phyloP scores from a whole-genome alignment of 1,140 invertebrate genomes.

The Drosophila nigrodunni region DNA sequence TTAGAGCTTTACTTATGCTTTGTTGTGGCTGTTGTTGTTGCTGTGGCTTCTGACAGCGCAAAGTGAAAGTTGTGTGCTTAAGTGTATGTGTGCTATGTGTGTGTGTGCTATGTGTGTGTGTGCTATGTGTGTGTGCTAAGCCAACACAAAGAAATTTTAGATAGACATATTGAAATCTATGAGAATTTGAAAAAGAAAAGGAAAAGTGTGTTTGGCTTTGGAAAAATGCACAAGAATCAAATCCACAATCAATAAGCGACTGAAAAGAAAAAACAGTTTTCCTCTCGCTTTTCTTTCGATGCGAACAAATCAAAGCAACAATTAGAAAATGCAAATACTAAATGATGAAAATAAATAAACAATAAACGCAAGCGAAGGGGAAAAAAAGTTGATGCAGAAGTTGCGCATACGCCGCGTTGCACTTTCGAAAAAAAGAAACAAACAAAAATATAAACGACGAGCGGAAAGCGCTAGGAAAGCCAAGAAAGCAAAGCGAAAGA shows the following conservation, averaged over 20 bases:
- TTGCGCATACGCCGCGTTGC: conserved; percentile 63
- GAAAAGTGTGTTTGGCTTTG: background rate
- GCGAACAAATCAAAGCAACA: conserved; percentile 55
- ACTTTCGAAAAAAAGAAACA: conserved; percentile 61
- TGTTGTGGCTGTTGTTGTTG: conserved; percentile 42
- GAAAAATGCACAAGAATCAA: conserved; percentile 58
- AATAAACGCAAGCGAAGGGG: conserved; percentile 6
- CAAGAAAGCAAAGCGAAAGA: background rate
- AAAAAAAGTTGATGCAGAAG: conserved; percentile 28
- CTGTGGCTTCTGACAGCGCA: conserved; percentile 73
- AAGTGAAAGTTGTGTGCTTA: conserved; percentile 72
- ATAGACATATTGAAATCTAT: conserved; percentile 14
- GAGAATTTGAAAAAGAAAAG: conserved; percentile 10
- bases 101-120: conserved; percentile 19
- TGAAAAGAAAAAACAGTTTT: conserved; percentile 45
- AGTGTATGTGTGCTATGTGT: conserved; percentile 17
- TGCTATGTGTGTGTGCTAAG: conserved; percentile 28
- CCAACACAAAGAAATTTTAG: conserved; percentile 47
- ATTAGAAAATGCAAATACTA: conserved; percentile 65
- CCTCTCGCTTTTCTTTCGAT: conserved; percentile 15
- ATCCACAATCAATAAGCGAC: background rate
- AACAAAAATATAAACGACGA: background rate
- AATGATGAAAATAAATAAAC: background rate
- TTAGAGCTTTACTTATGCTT: conserved; percentile 75
- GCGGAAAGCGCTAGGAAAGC: background rate